Evolutionary conservation across 1,140 invertebrate species (phyloP).

Genomic region (Bombus sylvicola): DNA sequence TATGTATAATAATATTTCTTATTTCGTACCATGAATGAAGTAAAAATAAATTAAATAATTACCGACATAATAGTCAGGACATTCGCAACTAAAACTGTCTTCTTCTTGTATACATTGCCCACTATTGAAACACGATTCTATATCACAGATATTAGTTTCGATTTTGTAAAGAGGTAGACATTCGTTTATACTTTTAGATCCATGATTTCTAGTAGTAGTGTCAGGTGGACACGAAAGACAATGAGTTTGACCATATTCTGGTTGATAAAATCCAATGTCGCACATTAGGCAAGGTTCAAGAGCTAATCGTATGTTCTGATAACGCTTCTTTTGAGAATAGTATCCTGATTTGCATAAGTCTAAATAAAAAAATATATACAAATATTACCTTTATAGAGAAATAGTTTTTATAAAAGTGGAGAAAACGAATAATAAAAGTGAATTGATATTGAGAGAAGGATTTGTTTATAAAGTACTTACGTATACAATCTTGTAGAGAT

Average conservation of each 20-base stretch:
- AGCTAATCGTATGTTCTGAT: constrained; percentile 49
- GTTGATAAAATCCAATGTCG: constrained; percentile 85
- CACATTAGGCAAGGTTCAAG: constrained; percentile 85
- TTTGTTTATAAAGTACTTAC: constrained; percentile 75
- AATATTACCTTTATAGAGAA: not conserved
- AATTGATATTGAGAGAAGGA: not conserved
- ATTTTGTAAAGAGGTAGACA: constrained; percentile 80
- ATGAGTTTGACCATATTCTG: constrained; percentile 83
- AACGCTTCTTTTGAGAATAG: constrained; percentile 69
- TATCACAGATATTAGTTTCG: constrained; percentile 71
- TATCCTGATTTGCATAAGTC: constrained; percentile 72
- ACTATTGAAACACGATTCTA: constrained; percentile 77
- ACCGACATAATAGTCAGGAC: constrained; percentile 77
- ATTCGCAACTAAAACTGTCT: constrained; percentile 79
- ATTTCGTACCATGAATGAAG: not conserved
- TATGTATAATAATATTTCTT: not conserved
- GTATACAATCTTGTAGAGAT: constrained; percentile 84
- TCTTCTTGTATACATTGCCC: constrained; percentile 76
- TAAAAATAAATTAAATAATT: constrained; percentile 33
- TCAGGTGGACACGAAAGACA: constrained; percentile 84
- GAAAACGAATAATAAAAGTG: not conserved
- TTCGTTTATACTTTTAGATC: constrained; percentile 78
- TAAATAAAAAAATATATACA: constrained; percentile 46
- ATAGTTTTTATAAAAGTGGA: not conserved
- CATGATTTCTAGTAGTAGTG: constrained; percentile 83